Conservation (phyloP, 2,797 vertebrate species). For the Ctenosaura bakeri region DNA sequence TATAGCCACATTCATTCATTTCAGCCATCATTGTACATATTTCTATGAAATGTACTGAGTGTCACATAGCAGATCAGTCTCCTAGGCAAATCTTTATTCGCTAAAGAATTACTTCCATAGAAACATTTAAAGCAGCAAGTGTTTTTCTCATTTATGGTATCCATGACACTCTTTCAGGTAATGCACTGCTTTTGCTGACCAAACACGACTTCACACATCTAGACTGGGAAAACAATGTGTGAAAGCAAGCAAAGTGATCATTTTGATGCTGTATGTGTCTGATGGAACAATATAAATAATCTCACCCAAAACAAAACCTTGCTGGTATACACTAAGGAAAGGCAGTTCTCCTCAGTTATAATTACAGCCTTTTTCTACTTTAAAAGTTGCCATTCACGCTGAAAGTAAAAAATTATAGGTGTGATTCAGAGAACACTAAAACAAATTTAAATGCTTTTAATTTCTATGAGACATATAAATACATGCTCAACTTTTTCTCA, state of each 20-base stretch:
- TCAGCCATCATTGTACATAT: neutral
- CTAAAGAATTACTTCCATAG: neutral
- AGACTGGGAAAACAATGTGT: neutral
- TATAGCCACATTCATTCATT: neutral
- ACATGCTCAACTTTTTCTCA: neutral
- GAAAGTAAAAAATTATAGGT: constrained; percentile 7
- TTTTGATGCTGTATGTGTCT: neutral
- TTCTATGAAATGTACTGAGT: neutral
- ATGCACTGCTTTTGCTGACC: neutral
- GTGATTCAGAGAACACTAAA: neutral
- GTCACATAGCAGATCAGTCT: neutral
- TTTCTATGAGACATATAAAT: constrained; percentile 2
- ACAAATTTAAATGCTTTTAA: constrained; percentile 3
- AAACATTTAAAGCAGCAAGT: neutral
- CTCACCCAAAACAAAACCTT: neutral
- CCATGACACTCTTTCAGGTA: neutral
- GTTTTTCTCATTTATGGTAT: neutral
- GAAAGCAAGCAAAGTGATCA: neutral
- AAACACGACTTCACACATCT: constrained; percentile 2
- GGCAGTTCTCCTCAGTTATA: neutral
- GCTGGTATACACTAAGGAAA: neutral
- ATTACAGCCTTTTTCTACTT: neutral
- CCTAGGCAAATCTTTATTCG: neutral
- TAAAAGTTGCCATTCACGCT: constrained; percentile 8
- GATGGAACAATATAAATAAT: constrained; percentile 14